These are phyloP conservation scores for Ceryle rudis DNA, from an alignment of 2,797 vertebrate species.

Conservation along the genomic window DNA sequence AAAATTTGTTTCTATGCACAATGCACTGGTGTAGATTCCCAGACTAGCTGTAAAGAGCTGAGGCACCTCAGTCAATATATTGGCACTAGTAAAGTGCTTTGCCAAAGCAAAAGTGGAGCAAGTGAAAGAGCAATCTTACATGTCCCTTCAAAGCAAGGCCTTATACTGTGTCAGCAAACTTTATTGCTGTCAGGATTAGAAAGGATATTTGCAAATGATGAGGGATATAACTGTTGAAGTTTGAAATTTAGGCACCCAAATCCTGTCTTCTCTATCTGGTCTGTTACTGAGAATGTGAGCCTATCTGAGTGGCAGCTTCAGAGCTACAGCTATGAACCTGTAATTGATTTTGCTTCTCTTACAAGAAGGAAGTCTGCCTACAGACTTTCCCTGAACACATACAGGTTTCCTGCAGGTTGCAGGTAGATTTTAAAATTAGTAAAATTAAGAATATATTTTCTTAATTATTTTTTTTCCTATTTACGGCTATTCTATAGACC, in stretches of 20 bases:
- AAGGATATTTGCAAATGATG: not conserved
- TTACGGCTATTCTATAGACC: not conserved
- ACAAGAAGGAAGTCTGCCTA: accelerated
- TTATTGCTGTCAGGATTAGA: not conserved
- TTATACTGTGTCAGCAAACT: not conserved
- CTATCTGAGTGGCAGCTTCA: not conserved
- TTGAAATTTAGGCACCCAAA: not conserved
- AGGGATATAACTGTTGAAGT: not conserved
- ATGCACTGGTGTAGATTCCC: not conserved
- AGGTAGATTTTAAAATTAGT: not conserved
- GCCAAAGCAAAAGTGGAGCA: not conserved
- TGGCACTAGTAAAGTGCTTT: not conserved
- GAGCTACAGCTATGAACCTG: not conserved
- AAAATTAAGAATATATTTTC: not conserved
- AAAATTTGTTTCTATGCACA: not conserved
- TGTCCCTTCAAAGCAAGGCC: not conserved
- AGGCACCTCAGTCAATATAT: not conserved
- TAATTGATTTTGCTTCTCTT: not conserved
- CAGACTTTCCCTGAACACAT: not conserved
- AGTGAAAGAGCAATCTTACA: not conserved
- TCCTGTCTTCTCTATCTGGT: not conserved
- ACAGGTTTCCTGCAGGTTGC: not conserved
- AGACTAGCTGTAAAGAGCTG: not conserved
- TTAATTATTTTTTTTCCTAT: not conserved
- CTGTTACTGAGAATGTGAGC: not conserved